Conservation (phyloP, 1,140 invertebrate species). For the Drosophila repleta region DNA sequence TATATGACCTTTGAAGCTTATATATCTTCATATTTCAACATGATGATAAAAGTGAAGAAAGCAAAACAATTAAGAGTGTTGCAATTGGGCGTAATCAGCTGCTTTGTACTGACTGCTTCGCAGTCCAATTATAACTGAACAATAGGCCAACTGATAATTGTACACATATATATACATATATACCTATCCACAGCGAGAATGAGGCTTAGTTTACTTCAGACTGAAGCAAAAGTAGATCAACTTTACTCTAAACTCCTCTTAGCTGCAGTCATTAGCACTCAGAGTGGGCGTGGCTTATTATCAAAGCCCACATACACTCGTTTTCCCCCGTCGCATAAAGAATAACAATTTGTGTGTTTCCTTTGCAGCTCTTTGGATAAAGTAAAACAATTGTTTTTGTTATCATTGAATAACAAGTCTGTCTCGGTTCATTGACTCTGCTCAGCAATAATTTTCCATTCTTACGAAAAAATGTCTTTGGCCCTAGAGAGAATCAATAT, state of each 20-base stretch:
- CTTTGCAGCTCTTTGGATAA: background rate
- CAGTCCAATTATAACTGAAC: background rate
- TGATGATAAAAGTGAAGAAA: background rate
- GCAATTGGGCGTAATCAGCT: background rate
- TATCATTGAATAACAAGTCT: slow-evolving; percentile 4
- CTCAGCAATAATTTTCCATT: background rate
- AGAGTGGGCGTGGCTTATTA: too few relatives aligned
- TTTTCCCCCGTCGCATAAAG: background rate
- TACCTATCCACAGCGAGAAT: too few relatives aligned
- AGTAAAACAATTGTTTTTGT: background rate
- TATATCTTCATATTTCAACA: too few relatives aligned
- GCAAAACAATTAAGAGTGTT: background rate
- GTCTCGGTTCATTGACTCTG: slow-evolving; percentile 11
- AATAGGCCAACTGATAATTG: too few relatives aligned
- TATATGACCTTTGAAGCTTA: too few relatives aligned
- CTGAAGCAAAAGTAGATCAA: too few relatives aligned
- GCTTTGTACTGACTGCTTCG: background rate
- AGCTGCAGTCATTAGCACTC: too few relatives aligned
- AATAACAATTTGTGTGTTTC: background rate
- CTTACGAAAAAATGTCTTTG: background rate
- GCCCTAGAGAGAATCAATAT: slow-evolving; percentile 1
- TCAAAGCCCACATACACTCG: background rate
- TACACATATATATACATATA: too few relatives aligned
- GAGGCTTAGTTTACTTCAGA: too few relatives aligned
- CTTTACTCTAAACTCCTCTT: too few relatives aligned